phyloP scores from a whole-genome alignment of 2,113 vertebrate species.

The Tor tambroides region DNA sequence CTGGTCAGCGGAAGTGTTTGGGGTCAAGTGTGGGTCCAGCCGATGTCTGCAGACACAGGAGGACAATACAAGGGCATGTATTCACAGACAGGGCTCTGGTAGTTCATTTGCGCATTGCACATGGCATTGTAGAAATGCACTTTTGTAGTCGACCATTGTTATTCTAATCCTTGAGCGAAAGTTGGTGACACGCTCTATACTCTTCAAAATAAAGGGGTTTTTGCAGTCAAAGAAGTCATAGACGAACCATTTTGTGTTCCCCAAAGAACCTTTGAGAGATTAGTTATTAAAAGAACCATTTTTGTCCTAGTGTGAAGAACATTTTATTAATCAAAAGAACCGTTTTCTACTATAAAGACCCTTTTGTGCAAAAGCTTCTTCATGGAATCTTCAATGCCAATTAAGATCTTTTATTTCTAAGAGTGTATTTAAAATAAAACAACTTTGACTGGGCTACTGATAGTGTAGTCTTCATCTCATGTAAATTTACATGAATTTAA shows the following conservation, averaged over 20 bases:
- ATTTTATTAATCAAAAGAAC: no score
- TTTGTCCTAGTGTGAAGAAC: no score
- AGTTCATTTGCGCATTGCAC: not conserved
- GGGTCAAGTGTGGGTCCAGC: not conserved
- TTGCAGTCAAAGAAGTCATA: no score
- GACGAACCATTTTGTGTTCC: no score
- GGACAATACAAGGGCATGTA: slow-evolving; percentile 29
- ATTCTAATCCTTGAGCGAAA: not conserved
- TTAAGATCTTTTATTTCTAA: no score
- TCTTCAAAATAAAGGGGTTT: no score
- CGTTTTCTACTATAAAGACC: no score
- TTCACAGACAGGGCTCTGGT: slow-evolving; percentile 5
- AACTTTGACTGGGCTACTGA: not conserved
- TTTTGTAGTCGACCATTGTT: not conserved
- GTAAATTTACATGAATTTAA: not conserved
- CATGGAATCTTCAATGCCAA: no score
- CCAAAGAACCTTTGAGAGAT: no score
- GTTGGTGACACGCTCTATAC: no score
- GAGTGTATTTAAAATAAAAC: not conserved
- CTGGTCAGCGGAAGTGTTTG: slow-evolving; percentile 19
- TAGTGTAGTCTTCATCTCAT: not conserved
- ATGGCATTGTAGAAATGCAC: not conserved
- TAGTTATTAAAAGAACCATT: no score
- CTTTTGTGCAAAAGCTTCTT: no score
- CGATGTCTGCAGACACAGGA: slow-evolving; percentile 17